Conservation (phyloP, 2,797 vertebrate species). For the Argentina silus region DNA sequence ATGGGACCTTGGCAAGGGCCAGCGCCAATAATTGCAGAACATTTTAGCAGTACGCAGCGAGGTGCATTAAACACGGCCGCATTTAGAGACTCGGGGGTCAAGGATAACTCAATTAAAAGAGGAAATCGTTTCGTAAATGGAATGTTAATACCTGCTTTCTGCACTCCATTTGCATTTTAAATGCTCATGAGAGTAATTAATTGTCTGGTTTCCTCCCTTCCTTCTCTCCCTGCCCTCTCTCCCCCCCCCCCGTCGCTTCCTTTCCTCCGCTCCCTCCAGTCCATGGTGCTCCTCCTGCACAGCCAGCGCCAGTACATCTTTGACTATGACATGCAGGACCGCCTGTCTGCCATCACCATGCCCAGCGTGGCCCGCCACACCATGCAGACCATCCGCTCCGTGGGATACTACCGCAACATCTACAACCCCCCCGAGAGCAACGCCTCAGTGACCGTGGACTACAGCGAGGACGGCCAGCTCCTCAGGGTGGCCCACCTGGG, state of each 20-base stretch:
- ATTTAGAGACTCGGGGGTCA: slow-evolving; percentile 78
- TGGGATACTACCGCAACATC: slow-evolving; percentile 98
- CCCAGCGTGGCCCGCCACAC: slow-evolving; percentile 97
- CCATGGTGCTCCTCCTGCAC: slow-evolving; percentile 97
- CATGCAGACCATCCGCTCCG: slow-evolving; percentile 97
- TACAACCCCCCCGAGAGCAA: slow-evolving; percentile 98
- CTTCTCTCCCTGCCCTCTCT: slow-evolving; percentile 29
- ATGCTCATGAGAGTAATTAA: slow-evolving; percentile 40
- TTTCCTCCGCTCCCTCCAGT: slow-evolving; percentile 74
- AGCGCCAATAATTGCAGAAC: slow-evolving; percentile 72
- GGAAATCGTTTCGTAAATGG: slow-evolving; percentile 68
- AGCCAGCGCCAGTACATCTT: slow-evolving; percentile 99
- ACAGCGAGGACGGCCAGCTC: slow-evolving; percentile 81
- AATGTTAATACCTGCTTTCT: slow-evolving; percentile 65
- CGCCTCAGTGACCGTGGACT: slow-evolving; percentile 94
- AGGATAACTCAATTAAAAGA: slow-evolving; percentile 78
- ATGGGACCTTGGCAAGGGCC: slow-evolving; percentile 72
- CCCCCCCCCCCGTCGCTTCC: slow-evolving; percentile 33
- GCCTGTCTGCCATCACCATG: slow-evolving; percentile 97
- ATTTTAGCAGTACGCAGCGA: slow-evolving; percentile 76
- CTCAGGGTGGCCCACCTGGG: slow-evolving; percentile 93
- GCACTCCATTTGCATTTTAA: slow-evolving; percentile 50
- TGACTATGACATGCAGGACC: slow-evolving; percentile 91
- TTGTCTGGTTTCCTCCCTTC: slow-evolving; percentile 24
- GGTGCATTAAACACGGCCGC: slow-evolving; percentile 78